A percentile compares a stretch with the other conserved stretches of the same genome.
phyloP scores from a whole-genome alignment of 2,113 vertebrate genomes.

The Azemiops feae region DNA sequence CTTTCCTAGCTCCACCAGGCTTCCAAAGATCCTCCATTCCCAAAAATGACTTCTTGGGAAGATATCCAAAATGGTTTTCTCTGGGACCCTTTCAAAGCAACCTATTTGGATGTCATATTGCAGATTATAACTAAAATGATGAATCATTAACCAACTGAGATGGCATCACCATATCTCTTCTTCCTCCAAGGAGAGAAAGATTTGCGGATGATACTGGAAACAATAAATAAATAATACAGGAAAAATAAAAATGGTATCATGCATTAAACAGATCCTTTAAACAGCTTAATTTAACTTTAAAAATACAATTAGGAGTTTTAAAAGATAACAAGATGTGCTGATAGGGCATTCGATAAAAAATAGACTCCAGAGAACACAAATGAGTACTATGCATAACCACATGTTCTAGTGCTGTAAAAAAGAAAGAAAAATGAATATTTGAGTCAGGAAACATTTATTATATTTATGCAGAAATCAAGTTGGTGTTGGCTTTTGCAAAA shows the following conservation, averaged over 20 bases:
- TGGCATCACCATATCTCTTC: background rate
- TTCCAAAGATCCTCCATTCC: background rate
- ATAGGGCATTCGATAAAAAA: background rate
- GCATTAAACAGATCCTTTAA: background rate
- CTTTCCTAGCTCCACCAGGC: background rate
- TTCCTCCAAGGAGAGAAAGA: background rate
- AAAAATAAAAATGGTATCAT: background rate
- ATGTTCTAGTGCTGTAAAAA: background rate
- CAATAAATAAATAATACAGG: background rate
- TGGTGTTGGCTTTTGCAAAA: background rate
- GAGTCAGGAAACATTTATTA: background rate
- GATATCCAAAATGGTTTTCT: background rate
- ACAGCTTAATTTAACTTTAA: background rate
- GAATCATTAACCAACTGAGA: background rate
- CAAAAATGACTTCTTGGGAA: background rate
- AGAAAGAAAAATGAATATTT: background rate
- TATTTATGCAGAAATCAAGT: background rate
- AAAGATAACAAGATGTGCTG: background rate
- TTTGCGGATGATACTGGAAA: background rate
- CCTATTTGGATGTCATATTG: background rate
- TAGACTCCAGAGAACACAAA: background rate
- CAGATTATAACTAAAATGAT: background rate
- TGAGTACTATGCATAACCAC: background rate
- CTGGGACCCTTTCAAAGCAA: background rate
- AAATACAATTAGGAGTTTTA: background rate